These are phyloP conservation scores for Agrochola lota DNA, from an alignment of 2,888 invertebrate species.

Conservation along the genomic window DNA sequence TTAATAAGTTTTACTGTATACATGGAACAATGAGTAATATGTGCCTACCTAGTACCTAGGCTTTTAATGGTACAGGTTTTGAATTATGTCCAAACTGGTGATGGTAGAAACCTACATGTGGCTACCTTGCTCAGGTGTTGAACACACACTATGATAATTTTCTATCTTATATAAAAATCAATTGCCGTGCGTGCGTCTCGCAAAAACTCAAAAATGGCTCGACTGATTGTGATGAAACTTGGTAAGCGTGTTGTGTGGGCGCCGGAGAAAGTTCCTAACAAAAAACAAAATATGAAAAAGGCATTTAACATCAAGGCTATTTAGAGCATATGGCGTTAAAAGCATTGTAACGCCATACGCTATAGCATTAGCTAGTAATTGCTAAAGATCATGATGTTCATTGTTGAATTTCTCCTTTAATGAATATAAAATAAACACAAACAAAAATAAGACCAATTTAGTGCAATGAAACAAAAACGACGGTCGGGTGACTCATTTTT, in stretches of 20 bases:
- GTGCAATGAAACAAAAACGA: neutral
- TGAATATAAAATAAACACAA: neutral
- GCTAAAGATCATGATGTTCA: neutral
- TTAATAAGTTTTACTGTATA: constrained; percentile 39
- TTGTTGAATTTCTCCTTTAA: neutral
- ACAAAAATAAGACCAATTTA: constrained; percentile 18
- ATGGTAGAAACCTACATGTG: neutral
- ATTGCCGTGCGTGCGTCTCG: too few relatives aligned
- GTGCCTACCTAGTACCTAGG: neutral
- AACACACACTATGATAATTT: too few relatives aligned
- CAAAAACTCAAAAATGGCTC: too few relatives aligned
- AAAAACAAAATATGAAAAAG: neutral
- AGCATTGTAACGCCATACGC: too few relatives aligned
- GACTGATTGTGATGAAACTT: too few relatives aligned
- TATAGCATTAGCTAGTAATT: too few relatives aligned
- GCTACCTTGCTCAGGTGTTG: neutral
- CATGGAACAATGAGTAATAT: neutral
- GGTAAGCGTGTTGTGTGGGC: too few relatives aligned
- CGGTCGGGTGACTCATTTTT: neutral
- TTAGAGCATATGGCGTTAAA: too few relatives aligned
- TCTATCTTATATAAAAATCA: too few relatives aligned
- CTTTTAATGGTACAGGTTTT: constrained; percentile 6
- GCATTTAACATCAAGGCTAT: too few relatives aligned
- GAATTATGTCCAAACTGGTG: neutral
- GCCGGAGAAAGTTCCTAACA: too few relatives aligned